These are phyloP conservation scores for Latheticus oryzae DNA, from an alignment of 2,888 invertebrate genomes.

Conservation along the genomic window DNA sequence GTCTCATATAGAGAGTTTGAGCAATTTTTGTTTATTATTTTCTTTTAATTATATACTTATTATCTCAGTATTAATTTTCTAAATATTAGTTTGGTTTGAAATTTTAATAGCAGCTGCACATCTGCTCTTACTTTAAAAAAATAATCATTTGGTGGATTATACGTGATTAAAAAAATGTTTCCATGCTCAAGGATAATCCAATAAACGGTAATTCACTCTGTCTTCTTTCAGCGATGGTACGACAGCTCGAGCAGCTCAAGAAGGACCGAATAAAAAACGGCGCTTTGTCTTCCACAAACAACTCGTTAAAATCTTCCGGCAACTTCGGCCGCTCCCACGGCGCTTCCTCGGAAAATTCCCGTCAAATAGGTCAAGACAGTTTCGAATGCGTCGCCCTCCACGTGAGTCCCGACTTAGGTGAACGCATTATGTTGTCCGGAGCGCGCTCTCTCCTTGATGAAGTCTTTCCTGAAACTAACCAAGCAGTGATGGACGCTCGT, in stretches of 20 bases:
- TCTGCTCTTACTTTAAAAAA: no score
- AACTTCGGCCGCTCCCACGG: constrained; percentile 52
- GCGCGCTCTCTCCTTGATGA: constrained; percentile 82
- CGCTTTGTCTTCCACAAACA: constrained; percentile 43
- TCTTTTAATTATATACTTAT: no score
- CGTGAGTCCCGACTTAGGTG: constrained; percentile 84
- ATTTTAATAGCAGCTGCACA: no score
- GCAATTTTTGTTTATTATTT: no score
- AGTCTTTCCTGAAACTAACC: constrained; percentile 80
- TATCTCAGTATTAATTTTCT: no score
- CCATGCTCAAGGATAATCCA: no score
- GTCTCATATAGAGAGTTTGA: no score
- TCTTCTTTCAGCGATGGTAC: constrained; percentile 73
- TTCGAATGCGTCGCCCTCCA: constrained; percentile 86
- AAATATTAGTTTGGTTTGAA: no score
- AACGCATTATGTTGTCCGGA: constrained; percentile 84
- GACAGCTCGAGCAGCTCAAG: constrained; percentile 79
- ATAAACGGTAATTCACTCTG: neutral
- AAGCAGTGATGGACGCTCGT: constrained; percentile 83
- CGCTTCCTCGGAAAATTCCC: constrained; percentile 48
- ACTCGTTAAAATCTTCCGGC: constrained; percentile 45
- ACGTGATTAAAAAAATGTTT: no score
- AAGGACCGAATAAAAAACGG: constrained; percentile 76
- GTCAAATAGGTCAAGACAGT: constrained; percentile 61
- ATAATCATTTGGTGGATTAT: no score